phyloP scores from a whole-genome alignment of 2,888 invertebrate genomes.

The Eudasyphora cyanicolor region DNA sequence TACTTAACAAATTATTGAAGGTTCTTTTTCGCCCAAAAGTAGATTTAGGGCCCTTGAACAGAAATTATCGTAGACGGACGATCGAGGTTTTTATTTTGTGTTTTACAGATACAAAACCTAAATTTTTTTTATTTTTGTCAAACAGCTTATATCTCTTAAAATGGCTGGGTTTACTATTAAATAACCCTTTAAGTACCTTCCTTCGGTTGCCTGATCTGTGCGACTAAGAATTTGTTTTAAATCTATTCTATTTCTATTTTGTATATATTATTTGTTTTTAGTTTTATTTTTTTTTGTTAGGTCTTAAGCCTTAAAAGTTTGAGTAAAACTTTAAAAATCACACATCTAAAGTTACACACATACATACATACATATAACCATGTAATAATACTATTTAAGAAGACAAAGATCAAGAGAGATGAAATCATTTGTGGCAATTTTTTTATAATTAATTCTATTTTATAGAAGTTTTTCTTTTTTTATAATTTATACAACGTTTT shows the following conservation, averaged over 20 bases:
- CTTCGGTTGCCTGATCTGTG: neutral
- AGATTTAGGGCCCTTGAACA: too few relatives aligned
- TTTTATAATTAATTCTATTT: conserved; percentile 42
- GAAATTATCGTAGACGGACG: too few relatives aligned
- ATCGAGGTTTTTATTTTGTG: too few relatives aligned
- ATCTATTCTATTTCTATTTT: neutral
- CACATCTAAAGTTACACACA: conserved; percentile 4
- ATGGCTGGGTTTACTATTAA: too few relatives aligned
- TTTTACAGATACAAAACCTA: too few relatives aligned
- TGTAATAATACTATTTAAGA: conserved; percentile 20
- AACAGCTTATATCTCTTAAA: too few relatives aligned
- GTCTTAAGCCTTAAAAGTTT: conserved; percentile 7
- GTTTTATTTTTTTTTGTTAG: neutral
- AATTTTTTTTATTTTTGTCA: too few relatives aligned
- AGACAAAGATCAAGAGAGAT: neutral
- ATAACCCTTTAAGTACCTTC: too few relatives aligned
- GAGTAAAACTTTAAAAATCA: conserved; percentile 43
- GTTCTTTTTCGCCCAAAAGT: too few relatives aligned
- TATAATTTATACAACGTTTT: conserved; percentile 22
- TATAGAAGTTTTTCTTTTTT: conserved; percentile 35
- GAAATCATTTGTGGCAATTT: conserved; percentile 54
- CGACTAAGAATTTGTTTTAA: neutral
- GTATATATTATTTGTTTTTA: conserved; percentile 24
- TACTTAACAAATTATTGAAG: too few relatives aligned
- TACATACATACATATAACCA: neutral